These are phyloP conservation scores for Malacosoma neustria DNA, from an alignment of 2,888 invertebrate genomes.

Conservation along the genomic window DNA sequence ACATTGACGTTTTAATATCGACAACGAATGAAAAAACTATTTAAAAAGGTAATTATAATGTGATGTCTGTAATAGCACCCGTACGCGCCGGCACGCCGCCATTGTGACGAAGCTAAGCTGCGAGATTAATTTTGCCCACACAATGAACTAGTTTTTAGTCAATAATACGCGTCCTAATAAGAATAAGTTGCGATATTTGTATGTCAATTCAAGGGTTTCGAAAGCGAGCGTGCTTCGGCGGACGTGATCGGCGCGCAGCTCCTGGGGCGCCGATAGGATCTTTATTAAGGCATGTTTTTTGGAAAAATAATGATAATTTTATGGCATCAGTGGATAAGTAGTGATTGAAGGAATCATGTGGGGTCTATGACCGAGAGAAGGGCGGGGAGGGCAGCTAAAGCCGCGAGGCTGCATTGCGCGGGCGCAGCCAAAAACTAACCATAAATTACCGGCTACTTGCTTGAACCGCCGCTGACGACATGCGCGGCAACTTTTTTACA, in stretches of 20 bases:
- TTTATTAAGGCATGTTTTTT: slow-evolving; percentile 55
- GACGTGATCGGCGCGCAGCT: slow-evolving; percentile 26
- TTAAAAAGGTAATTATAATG: slow-evolving; percentile 73
- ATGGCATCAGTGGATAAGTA: slow-evolving; percentile 71
- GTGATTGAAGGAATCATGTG: slow-evolving; percentile 65
- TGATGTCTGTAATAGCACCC: slow-evolving; percentile 63
- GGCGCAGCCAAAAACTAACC: slow-evolving; percentile 73
- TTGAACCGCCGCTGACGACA: slow-evolving; percentile 61
- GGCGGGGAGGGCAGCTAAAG: slow-evolving; percentile 45
- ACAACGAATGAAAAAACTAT: slow-evolving; percentile 65
- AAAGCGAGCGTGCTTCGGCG: slow-evolving; percentile 34
- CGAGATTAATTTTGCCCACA: slow-evolving; percentile 69
- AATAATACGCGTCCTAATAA: slow-evolving; percentile 60
- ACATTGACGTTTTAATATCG: slow-evolving; percentile 75
- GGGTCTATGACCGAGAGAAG: slow-evolving; percentile 61
- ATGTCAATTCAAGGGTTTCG: slow-evolving; percentile 59
- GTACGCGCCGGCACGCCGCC: slow-evolving; percentile 58
- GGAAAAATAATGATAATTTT: slow-evolving; percentile 63
- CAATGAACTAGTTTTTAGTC: slow-evolving; percentile 65
- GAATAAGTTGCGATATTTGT: slow-evolving; percentile 61
- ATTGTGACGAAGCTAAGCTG: slow-evolving; percentile 68
- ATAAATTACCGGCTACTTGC: slow-evolving; percentile 74
- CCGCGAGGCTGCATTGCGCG: slow-evolving; percentile 67
- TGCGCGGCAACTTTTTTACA: slow-evolving; percentile 56
- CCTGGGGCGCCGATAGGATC: slow-evolving; percentile 53